These are phyloP conservation scores for Apocheima hispidaria DNA, from an alignment of 2,888 invertebrate genomes.

Conservation along the genomic window DNA sequence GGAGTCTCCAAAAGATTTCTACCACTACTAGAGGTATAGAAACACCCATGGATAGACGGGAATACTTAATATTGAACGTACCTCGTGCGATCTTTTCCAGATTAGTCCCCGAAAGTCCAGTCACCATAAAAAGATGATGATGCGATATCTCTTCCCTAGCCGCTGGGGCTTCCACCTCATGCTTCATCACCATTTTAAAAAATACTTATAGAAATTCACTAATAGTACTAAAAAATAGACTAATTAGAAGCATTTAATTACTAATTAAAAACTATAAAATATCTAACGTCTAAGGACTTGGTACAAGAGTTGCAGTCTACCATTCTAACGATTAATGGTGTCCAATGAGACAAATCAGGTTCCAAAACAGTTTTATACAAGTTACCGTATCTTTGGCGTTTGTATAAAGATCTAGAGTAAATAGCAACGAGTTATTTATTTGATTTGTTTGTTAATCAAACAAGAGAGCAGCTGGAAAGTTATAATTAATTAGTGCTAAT, in stretches of 20 bases:
- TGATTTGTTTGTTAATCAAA: slow-evolving; percentile 41
- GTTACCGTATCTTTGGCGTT: slow-evolving; percentile 56
- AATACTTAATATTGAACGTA: slow-evolving; percentile 42
- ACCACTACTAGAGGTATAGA: no score
- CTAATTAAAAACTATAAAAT: background rate
- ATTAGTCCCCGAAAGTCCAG: slow-evolving; percentile 75
- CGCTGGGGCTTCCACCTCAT: slow-evolving; percentile 58
- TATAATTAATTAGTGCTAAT: slow-evolving; percentile 14
- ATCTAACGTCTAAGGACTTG: slow-evolving; percentile 30
- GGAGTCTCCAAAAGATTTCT: no score
- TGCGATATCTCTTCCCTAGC: slow-evolving; percentile 71
- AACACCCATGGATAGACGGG: no score
- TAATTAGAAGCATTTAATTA: background rate
- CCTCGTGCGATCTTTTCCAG: slow-evolving; percentile 77
- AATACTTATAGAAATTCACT: background rate
- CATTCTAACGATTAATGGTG: slow-evolving; percentile 38
- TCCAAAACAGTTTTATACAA: slow-evolving; percentile 38
- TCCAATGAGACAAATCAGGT: slow-evolving; percentile 21
- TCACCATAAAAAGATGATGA: slow-evolving; percentile 76
- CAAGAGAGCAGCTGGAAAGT: slow-evolving; percentile 11
- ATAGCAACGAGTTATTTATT: slow-evolving; percentile 38
- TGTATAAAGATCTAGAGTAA: slow-evolving; percentile 57
- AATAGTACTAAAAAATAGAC: background rate
- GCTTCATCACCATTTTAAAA: slow-evolving; percentile 42
- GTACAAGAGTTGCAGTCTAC: slow-evolving; percentile 18